Evolutionary conservation across 2,888 invertebrate species (phyloP), one percentile per base, ranked within the genome.

Genomic region (Drosophila phalerata): DNA sequence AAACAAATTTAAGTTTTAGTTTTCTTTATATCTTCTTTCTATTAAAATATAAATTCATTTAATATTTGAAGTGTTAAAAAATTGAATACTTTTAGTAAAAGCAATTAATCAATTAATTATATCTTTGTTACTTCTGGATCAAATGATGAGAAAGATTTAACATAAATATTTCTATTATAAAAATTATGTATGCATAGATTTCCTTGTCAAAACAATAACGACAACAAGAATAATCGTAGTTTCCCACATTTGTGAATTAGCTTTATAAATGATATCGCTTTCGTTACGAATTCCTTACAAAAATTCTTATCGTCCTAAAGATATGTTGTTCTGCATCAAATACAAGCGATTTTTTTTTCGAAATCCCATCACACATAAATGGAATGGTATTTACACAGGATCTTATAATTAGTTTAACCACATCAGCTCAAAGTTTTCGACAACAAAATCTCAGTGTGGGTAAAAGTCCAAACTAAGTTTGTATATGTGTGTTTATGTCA

Each of bases 341-440:
- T 22, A 22, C 22, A 51, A 51, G 22, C n/a, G 10, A 10, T 47
- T 47, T 28, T 10, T 10, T 11, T 25, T 25, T 25, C 1, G 15
- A 32, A 25, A 2, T 11, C 9, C 15, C 52, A 25, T 11, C 22
- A 38, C 5, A 10, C 10, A 25, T 3, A 19, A 34, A 15, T 34
- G 3, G 13, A 19, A 25, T 4, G 52, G 6, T 52, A 48, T 64
- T 64, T 42, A 42, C 15, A 15, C 13, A 28, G 56, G 42, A 53
- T 43, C 56, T 58, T 37, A 37, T 70, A 74, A 74, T 71, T 74
- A 69, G 63, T 48, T 74, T 66, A 68, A 57, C 66, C 73, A 61
- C 62, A 74, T 65, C 38, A 66, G 32, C 34, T 65, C 40, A 49
- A 71, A 69, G 49, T 68, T 66, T 66, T 63, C 47, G 49, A 51